Evolutionary conservation across 2,113 vertebrate genomes (phyloP).

Genomic region (Rafetus swinhoei): DNA sequence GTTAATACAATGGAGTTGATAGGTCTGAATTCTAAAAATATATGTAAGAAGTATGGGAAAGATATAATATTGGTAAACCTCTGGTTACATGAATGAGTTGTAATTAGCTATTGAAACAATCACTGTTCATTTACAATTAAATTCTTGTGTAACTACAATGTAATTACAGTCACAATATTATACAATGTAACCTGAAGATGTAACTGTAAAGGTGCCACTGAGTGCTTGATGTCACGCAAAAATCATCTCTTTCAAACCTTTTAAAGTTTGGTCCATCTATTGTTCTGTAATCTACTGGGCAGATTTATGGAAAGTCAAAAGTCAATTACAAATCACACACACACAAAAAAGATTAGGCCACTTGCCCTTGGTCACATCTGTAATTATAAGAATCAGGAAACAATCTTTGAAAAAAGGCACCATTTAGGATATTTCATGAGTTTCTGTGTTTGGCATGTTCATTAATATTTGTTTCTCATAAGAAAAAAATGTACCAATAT

Average conservation of each 20-base stretch:
- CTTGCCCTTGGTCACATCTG: not conserved
- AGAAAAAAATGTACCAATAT: not conserved
- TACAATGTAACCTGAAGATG: not conserved
- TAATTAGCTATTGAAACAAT: not conserved
- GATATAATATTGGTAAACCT: not conserved
- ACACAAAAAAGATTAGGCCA: not conserved
- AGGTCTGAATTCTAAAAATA: not conserved
- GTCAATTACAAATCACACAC: not conserved
- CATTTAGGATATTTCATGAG: not conserved
- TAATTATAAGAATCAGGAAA: not conserved
- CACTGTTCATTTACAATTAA: not conserved
- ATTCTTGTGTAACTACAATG: not conserved
- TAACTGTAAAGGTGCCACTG: constrained; percentile 23
- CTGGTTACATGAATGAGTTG: not conserved
- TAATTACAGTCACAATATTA: not conserved
- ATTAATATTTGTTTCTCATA: not conserved
- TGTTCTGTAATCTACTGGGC: constrained; percentile 21
- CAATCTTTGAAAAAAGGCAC: not conserved
- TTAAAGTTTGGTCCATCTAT: not conserved
- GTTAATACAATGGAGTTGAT: not conserved
- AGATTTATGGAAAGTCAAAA: constrained; percentile 23
- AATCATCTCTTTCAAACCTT: not conserved
- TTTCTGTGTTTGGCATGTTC: not conserved
- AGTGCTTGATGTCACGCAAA: not conserved
- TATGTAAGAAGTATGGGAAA: not conserved